phyloP scores from a whole-genome alignment of 2,888 invertebrate species.

The Encarsia formosa region DNA sequence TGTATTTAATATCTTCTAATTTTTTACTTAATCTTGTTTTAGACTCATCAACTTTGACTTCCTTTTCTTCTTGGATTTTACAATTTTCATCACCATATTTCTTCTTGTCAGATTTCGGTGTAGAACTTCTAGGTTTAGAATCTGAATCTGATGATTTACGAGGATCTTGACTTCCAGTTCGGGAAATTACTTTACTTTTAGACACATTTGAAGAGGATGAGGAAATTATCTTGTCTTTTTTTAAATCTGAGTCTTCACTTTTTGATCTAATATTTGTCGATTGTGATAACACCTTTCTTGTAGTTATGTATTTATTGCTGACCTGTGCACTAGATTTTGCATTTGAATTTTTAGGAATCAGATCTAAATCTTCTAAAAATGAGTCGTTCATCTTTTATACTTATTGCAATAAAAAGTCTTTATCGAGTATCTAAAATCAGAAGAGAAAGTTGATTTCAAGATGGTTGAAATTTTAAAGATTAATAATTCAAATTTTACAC shows the following conservation, averaged over 20 bases:
- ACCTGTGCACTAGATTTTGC: conserved; percentile 15
- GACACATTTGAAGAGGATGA: conserved; percentile 15
- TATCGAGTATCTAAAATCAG: too few relatives aligned
- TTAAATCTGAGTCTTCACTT: conserved; percentile 1
- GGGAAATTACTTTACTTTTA: conserved; percentile 12
- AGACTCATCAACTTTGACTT: conserved; percentile 24
- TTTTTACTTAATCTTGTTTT: conserved; percentile 25
- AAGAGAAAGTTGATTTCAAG: too few relatives aligned
- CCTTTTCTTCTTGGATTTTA: conserved; percentile 29
- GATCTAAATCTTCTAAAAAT: conserved; percentile 42
- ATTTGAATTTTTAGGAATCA: conserved; percentile 31
- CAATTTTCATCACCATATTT: conserved; percentile 27
- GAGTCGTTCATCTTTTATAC: conserved; percentile 40
- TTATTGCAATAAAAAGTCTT: too few relatives aligned
- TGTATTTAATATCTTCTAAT: conserved; percentile 25
- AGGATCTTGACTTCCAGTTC: conserved; percentile 19
- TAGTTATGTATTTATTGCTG: conserved; percentile 37
- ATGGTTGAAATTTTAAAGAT: too few relatives aligned
- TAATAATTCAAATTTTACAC: too few relatives aligned
- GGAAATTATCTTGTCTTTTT: conserved; percentile 21
- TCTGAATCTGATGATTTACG: conserved; percentile 1
- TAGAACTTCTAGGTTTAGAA: conserved; percentile 19
- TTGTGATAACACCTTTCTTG: conserved; percentile 28
- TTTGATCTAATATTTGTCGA: conserved; percentile 12
- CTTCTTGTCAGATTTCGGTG: conserved; percentile 19